phyloP scores from a whole-genome alignment of 2,888 invertebrate genomes.

The Lepidocyrtoides sp. region DNA sequence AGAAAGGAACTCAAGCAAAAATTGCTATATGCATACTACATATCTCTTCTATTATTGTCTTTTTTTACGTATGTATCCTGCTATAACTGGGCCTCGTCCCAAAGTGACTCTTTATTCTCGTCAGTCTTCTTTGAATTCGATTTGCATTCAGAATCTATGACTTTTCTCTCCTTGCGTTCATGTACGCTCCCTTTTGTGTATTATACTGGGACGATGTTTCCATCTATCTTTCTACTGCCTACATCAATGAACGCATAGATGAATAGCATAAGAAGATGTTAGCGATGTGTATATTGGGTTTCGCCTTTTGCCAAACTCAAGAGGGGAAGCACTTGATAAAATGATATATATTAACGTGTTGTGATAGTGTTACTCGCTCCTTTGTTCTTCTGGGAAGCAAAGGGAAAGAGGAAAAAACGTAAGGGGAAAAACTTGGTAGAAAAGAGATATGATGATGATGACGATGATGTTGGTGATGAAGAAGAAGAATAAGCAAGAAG shows the following conservation, averaged over 20 bases:
- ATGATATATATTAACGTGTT: constrained; percentile 68
- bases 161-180: constrained; percentile 62
- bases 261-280: neutral
- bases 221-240: constrained; percentile 1
- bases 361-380: constrained; percentile 67
- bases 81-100: constrained; percentile 66
- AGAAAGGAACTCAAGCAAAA: neutral
- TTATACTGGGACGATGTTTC: constrained; percentile 16
- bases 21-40: neutral
- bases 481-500: neutral
- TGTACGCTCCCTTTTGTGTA: constrained; percentile 50
- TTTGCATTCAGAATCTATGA: constrained; percentile 79
- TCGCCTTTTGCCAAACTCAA: constrained; percentile 6
- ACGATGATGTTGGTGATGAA: neutral
- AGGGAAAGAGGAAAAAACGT: constrained; percentile 17
- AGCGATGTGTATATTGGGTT: neutral
- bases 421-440: constrained; percentile 61
- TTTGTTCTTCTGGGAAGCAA: constrained; percentile 74
- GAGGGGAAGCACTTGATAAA: constrained; percentile 50
- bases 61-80: neutral
- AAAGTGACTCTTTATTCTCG: constrained; percentile 80
- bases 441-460: constrained; percentile 44
- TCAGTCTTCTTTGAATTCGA: constrained; percentile 79
- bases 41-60: neutral
- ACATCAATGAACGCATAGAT: constrained; percentile 18